A percentile compares a stretch with the other conserved stretches of the same genome.
Evolutionary conservation across 2,888 invertebrate genomes (phyloP).

Genomic region (Cheilosia grossa): DNA sequence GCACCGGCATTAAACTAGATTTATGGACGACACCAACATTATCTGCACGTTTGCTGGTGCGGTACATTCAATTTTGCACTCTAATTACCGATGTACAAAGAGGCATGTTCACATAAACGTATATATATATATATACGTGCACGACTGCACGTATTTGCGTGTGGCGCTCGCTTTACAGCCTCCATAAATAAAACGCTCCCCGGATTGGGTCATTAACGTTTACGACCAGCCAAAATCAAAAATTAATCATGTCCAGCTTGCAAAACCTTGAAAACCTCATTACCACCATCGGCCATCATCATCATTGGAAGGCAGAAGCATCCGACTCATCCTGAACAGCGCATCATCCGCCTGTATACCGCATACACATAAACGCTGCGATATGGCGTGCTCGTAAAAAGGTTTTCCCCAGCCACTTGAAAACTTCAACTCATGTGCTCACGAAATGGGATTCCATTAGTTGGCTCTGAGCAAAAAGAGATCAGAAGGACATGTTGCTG

Average conservation of each 20-base stretch:
- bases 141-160: not conserved
- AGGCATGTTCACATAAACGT: not conserved
- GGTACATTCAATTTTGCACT: slow-evolving; percentile 36
- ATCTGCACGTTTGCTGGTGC: slow-evolving; percentile 14
- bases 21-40: slow-evolving; percentile 12
- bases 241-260: slow-evolving; percentile 73
- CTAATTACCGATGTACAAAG: slow-evolving; percentile 34
- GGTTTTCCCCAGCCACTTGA: slow-evolving; percentile 28
- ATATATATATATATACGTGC: not conserved
- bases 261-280: slow-evolving; percentile 71
- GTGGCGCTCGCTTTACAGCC: slow-evolving; percentile 20
- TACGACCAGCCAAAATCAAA: slow-evolving; percentile 71
- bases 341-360: not conserved
- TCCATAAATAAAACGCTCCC: slow-evolving; percentile 58
- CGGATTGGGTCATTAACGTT: slow-evolving; percentile 65
- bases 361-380: slow-evolving; percentile 26
- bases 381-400: slow-evolving; percentile 54
- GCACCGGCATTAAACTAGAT: not conserved
- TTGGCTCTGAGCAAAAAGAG: slow-evolving; percentile 15
- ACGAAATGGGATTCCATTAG: slow-evolving; percentile 65
- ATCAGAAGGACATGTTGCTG: not conserved
- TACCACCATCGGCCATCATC: slow-evolving; percentile 64
- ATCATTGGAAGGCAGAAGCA: slow-evolving; percentile 35
- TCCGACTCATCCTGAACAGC: slow-evolving; percentile 16
- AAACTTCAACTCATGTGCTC: slow-evolving; percentile 59